Evolutionary conservation across 1,140 invertebrate species (phyloP), one percentile per base, ranked within the genome.

Genomic region (Battus philenor): DNA sequence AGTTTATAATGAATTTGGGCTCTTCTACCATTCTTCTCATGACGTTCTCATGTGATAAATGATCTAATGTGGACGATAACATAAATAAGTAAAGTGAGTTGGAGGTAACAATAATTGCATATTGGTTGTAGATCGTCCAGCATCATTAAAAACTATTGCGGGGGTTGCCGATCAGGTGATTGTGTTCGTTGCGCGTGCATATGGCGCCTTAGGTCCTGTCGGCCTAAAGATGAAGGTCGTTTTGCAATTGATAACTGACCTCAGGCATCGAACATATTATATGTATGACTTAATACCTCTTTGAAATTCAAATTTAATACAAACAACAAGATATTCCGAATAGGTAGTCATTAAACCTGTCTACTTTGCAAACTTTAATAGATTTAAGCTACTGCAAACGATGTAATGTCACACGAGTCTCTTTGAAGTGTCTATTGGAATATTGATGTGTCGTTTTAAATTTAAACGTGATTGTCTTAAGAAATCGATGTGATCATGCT

Each of bases 61-160:
- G n/a, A n/a, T n/a, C n/a, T n/a, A n/a, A n/a, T n/a, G n/a, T n/a
- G n/a, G n/a, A n/a, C n/a, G n/a, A n/a, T n/a, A n/a, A n/a, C n/a
- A n/a, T n/a, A 59, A 60, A 39, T 22, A 9, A 33, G 2, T 33
- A 10, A 13, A 13, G 17, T 33, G 15, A 17, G 17, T 33, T 16
- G 15, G 17, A 16, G 31, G 15, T 33, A 33, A 33, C 17, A 17
- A 5, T n/a, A n/a, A n/a, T n/a, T n/a, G n/a, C n/a, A n/a, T n/a
- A n/a, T n/a, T n/a, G n/a, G n/a, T 20, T 6, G 18, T 20, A 20
- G 18, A 27, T 68, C 71, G 68, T 77, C 77, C 71, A 77, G 58
- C 18, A 47, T 76, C n/a, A n/a, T n/a, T 73, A 71, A 75, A 10
- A 64, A 70, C 59, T 75, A 75, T 75, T 75, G 68, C 54, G 64